Percentiles rank a stretch among this genome's conserved stretches.
Conservation (phyloP, 2,888 invertebrate genomes). For the Aphelenchoides bicaudatus region DNA sequence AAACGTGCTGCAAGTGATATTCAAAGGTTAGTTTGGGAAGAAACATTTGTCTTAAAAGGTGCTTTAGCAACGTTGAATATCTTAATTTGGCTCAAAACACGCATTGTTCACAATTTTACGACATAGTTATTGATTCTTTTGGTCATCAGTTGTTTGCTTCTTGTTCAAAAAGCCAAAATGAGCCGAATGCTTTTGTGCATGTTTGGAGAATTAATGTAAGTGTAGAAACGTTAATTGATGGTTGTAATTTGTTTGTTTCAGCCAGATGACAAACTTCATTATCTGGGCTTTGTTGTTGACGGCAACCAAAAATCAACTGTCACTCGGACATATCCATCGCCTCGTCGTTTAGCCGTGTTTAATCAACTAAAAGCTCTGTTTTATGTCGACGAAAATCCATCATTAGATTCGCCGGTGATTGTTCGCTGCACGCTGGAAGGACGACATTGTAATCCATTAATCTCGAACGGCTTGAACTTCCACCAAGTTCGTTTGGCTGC, state of each 20-base stretch:
- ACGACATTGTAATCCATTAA: conserved; percentile 26
- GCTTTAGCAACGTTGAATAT: background rate
- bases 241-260: background rate
- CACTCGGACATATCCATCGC: conserved; percentile 28
- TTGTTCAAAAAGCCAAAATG: conserved; percentile 20
- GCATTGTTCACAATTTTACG: conserved; percentile 34
- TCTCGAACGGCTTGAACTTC: conserved; percentile 23
- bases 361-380: conserved; percentile 35
- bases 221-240: background rate
- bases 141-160: conserved; percentile 34
- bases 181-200: conserved; percentile 25
- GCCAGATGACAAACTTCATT: conserved; percentile 27
- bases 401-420: conserved; percentile 29
- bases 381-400: conserved; percentile 30
- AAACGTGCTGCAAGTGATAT: no score
- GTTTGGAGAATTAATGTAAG: conserved; percentile 26
- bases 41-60: conserved; percentile 13
- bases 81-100: conserved; percentile 15
- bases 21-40: no score
- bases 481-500: conserved; percentile 16
- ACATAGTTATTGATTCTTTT: conserved; percentile 30
- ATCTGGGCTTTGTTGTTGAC: conserved; percentile 33
- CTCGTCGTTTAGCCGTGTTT: conserved; percentile 35
- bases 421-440: conserved; percentile 31
- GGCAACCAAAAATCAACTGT: conserved; percentile 29